Evolutionary conservation across 2,113 vertebrate species (phyloP).

Genomic region (Stictonetta naevosa): DNA sequence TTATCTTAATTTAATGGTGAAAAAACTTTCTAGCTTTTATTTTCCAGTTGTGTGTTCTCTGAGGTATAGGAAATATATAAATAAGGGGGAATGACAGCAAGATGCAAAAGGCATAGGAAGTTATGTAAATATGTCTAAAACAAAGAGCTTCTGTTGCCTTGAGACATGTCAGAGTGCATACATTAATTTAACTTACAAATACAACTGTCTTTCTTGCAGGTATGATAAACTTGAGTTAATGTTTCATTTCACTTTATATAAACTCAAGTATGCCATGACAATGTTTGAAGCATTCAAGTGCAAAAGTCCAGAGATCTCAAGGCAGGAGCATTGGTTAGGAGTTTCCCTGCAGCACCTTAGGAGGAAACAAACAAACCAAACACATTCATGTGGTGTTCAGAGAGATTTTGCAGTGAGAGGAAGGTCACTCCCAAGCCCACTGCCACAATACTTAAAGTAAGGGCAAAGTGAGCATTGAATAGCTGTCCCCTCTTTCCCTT

Average conservation of each 20-base stretch:
- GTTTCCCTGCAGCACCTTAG: neutral
- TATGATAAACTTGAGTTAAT: neutral
- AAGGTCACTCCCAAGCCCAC: neutral
- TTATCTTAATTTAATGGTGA: neutral
- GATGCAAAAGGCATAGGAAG: neutral
- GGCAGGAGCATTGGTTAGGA: neutral
- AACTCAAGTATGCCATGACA: neutral
- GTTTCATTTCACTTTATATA: neutral
- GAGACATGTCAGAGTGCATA: conserved; percentile 1
- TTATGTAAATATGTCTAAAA: conserved; percentile 8
- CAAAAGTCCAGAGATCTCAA: neutral
- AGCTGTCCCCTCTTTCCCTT: neutral
- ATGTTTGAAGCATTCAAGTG: neutral
- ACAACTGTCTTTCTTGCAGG: conserved; percentile 12
- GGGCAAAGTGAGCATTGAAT: neutral
- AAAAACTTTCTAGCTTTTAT: neutral
- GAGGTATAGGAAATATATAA: neutral
- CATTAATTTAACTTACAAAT: conserved; percentile 39
- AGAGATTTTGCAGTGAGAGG: neutral
- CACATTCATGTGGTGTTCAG: neutral
- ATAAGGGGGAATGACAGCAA: neutral
- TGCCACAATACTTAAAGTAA: neutral
- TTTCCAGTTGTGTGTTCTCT: neutral
- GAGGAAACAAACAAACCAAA: neutral
- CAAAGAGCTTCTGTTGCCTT: neutral